Evolutionary conservation across 2,113 vertebrate genomes (phyloP), one percentile per base, ranked within the genome.

Genomic region (Struthio camelus): DNA sequence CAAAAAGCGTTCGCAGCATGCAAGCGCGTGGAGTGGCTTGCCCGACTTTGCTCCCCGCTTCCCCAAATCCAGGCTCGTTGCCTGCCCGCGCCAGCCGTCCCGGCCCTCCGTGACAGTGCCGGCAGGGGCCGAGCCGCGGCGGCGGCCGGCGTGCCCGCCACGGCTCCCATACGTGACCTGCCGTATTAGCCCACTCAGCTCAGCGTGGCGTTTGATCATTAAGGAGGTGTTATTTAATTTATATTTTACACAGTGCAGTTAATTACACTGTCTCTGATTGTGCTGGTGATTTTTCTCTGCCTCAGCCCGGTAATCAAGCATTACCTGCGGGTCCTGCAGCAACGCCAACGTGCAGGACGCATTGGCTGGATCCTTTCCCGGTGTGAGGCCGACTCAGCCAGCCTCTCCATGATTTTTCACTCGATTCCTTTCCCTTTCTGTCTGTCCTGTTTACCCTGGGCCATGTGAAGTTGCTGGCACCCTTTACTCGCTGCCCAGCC

Each of bases 321-420:
- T n/a, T 22, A 15, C 67, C 36, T 2, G 0, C 10, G 2, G 56
- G 8, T 32, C 95, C 30, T 2, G 24, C 10, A 78, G 93, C 59
- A 9, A 0, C 0, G 5, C 64, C 89, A n/a, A 22, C 71, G 2
- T 1, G 0, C 3, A 2, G 87, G 87, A 75, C 85, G 2, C 0
- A 1, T 3, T 0, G 36, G 0, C 59, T 58, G 2, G 4, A 1
- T 23, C 10, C 9, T n/a, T 2, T 72, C 66, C 13, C 2, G 58
- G 6, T 8, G 80, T 10, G 42, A 46, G 23, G 11, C 30, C 10
- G 1, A 0, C 22, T 13, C 85, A 4, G 16, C 0, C 11, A 5
- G 67, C 16, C 34, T 23, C 73, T 59, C 0, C 1, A 11, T 61
- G 59, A 5, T 1, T 40, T 32, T 30, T 1, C 30, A 38, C 10